phyloP scores from a whole-genome alignment of 1,140 invertebrate genomes.

The Rhizoglyphus robini region DNA sequence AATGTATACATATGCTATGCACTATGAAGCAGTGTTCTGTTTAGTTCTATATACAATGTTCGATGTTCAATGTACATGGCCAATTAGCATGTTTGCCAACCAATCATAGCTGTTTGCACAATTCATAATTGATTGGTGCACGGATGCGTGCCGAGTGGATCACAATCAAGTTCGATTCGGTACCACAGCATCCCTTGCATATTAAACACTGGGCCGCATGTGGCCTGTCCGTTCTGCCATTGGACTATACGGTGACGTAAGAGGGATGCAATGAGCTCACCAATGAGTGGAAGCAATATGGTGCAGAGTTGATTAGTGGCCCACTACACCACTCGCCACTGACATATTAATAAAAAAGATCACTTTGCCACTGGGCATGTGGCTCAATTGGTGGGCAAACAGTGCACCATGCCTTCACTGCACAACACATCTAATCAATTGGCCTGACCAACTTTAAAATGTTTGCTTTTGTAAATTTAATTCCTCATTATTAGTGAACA shows the following conservation, averaged over 20 bases:
- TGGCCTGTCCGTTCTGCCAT: not conserved
- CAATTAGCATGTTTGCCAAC: constrained; percentile 6
- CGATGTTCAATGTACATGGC: not conserved
- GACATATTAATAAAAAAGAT: too few species aligned
- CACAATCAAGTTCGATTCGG: not conserved
- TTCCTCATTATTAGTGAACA: not conserved
- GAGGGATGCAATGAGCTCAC: too few species aligned
- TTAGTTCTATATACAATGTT: too few species aligned
- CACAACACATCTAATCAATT: not conserved
- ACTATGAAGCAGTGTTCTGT: too few species aligned
- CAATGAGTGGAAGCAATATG: too few species aligned
- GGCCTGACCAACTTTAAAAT: not conserved
- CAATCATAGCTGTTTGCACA: constrained; percentile 6
- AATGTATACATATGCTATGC: not conserved
- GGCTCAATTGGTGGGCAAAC: not conserved
- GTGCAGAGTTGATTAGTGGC: constrained; percentile 4
- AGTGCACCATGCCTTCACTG: not conserved
- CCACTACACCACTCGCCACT: not conserved
- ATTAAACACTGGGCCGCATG: not conserved
- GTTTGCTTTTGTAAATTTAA: constrained; percentile 8
- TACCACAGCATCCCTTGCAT: not conserved
- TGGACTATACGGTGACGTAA: not conserved
- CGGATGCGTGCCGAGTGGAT: not conserved
- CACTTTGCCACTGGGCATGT: constrained; percentile 2
- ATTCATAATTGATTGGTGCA: constrained; percentile 1